phyloP scores from a whole-genome alignment of 2,888 invertebrate species.

The Empis livida region DNA sequence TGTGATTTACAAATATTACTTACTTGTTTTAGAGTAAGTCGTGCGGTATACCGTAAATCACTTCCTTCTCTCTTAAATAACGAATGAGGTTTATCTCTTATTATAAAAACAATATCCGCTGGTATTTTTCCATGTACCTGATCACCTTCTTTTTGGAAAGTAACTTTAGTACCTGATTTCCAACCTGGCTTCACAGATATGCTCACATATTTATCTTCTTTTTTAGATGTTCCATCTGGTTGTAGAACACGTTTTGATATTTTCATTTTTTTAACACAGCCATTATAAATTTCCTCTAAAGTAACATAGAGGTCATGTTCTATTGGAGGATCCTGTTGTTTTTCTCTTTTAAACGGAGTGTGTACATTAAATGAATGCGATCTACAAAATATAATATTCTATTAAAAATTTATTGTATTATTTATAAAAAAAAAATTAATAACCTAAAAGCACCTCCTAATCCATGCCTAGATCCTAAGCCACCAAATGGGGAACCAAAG shows the following conservation, averaged over 20 bases:
- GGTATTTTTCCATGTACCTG: constrained; percentile 89
- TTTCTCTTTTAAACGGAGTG: constrained; percentile 60
- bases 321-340: constrained; percentile 78
- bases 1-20: constrained; percentile 21
- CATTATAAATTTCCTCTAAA: constrained; percentile 86
- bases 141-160: constrained; percentile 95
- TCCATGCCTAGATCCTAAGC: constrained; percentile 53
- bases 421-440: constrained; percentile 7
- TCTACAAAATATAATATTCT: constrained; percentile 66
- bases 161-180: constrained; percentile 97
- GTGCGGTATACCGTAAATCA: constrained; percentile 82
- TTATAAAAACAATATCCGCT: constrained; percentile 94
- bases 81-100: constrained; percentile 87
- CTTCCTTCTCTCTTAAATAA: constrained; percentile 87
- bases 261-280: constrained; percentile 98
- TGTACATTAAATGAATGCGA: constrained; percentile 85
- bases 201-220: constrained; percentile 89
- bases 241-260: constrained; percentile 84
- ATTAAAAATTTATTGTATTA: constrained; percentile 31
- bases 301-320: constrained; percentile 89
- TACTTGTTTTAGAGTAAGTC: constrained; percentile 81
- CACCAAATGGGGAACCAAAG: constrained; percentile 63
- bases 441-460: constrained; percentile 54
- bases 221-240: constrained; percentile 70
- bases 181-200: constrained; percentile 93